Conservation (phyloP, 2,113 vertebrate genomes). For the Lepus europaeus region DNA sequence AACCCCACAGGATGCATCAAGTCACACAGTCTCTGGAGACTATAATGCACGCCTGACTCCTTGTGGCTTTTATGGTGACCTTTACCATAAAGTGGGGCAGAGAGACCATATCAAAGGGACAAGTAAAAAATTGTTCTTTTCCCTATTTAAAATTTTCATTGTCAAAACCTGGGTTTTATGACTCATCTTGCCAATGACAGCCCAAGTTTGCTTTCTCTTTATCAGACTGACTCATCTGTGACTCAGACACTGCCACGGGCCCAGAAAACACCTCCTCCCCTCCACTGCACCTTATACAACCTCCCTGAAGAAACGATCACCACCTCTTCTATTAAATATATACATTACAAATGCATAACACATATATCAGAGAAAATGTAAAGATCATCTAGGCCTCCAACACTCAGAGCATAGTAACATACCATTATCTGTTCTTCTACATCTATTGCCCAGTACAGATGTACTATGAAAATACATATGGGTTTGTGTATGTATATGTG, state of each 20-base stretch:
- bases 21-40: background rate
- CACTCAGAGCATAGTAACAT: background rate
- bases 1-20: background rate
- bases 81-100: background rate
- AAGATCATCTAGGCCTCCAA: background rate
- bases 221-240: slow-evolving; percentile 67
- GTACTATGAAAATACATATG: background rate
- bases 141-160: background rate
- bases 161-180: slow-evolving; percentile 45
- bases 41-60: background rate
- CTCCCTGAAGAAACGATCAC: slow-evolving; percentile 5
- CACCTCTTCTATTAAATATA: background rate
- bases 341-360: background rate
- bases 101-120: background rate
- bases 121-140: background rate
- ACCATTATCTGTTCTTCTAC: background rate
- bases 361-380: background rate
- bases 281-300: background rate
- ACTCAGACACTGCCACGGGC: background rate
- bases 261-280: slow-evolving; percentile 35
- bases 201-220: background rate
- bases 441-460: background rate
- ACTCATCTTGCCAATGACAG: slow-evolving; percentile 56
- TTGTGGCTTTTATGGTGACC: background rate
- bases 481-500: background rate